Evolutionary conservation across 2,888 invertebrate genomes (phyloP).

Genomic region (Carabus problematicus): DNA sequence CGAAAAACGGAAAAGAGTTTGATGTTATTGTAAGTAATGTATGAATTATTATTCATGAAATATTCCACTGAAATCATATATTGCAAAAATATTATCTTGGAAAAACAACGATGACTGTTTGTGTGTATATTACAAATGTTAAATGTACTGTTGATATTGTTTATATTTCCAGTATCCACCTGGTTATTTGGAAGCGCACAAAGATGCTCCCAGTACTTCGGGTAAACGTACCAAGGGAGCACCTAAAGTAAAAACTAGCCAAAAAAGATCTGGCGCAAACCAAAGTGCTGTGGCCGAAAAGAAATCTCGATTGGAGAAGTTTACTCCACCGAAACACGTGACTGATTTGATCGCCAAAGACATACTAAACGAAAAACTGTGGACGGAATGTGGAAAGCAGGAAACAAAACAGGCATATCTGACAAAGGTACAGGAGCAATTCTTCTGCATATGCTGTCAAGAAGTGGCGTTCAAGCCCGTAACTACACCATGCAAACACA

Average conservation of each 20-base stretch:
- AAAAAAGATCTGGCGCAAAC: conserved; percentile 25
- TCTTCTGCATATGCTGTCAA: conserved; percentile 82
- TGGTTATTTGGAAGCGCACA: conserved; percentile 72
- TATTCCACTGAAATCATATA: neutral
- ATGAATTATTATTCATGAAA: neutral
- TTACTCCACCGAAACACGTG: neutral
- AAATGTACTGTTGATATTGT: conserved; percentile 18
- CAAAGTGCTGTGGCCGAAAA: conserved; percentile 35
- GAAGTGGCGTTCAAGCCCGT: conserved; percentile 74
- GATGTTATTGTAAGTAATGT: conserved; percentile 56
- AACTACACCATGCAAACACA: conserved; percentile 77
- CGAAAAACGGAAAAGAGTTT: conserved; percentile 68
- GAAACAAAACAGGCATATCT: conserved; percentile 66
- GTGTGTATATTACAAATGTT: neutral
- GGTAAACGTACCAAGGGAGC: conserved; percentile 52
- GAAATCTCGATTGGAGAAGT: conserved; percentile 44
- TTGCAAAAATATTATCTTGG: neutral
- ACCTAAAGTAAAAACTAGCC: conserved; percentile 46
- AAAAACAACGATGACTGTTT: neutral
- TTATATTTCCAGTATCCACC: conserved; percentile 69
- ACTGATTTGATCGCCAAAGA: neutral
- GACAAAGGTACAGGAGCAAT: conserved; percentile 68
- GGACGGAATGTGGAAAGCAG: no score
- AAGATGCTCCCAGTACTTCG: conserved; percentile 56
- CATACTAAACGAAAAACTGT: neutral